These are phyloP conservation scores for Isichthys henryi DNA, from an alignment of 2,113 vertebrate genomes.

Conservation along the genomic window DNA sequence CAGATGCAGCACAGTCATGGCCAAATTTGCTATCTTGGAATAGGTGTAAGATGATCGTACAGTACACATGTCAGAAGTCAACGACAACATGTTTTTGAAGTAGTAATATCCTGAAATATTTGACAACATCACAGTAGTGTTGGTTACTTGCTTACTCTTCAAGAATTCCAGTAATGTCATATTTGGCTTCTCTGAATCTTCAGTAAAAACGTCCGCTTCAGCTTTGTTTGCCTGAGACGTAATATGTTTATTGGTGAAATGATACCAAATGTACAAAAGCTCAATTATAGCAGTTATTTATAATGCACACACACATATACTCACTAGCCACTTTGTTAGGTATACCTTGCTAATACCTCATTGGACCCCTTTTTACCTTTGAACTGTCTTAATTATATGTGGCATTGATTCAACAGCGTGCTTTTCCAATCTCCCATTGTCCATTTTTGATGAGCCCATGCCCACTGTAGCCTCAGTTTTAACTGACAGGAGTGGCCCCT, in stretches of 20 bases:
- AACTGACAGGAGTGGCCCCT: too few species aligned
- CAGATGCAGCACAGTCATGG: neutral
- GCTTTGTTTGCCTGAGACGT: slow-evolving; percentile 41
- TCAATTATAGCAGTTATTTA: neutral
- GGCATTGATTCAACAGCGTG: too few species aligned
- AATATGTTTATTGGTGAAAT: neutral
- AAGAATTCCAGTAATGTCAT: slow-evolving; percentile 71
- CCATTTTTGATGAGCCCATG: too few species aligned
- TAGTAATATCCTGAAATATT: neutral
- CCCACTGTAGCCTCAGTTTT: too few species aligned
- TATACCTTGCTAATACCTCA: too few species aligned
- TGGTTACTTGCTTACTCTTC: slow-evolving; percentile 70
- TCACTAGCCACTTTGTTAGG: neutral
- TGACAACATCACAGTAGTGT: neutral
- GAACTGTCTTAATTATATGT: too few species aligned
- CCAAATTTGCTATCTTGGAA: neutral
- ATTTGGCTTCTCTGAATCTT: slow-evolving; percentile 56
- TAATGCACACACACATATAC: neutral
- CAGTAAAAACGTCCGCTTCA: slow-evolving; percentile 56
- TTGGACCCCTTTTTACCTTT: too few species aligned
- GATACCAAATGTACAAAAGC: neutral
- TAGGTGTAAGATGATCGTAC: neutral
- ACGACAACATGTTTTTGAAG: neutral
- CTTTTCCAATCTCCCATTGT: too few species aligned
- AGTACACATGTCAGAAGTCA: neutral